Base-by-base conservation (phyloP, 1,140 invertebrate species). In the Ylistrum balloti region DNA sequence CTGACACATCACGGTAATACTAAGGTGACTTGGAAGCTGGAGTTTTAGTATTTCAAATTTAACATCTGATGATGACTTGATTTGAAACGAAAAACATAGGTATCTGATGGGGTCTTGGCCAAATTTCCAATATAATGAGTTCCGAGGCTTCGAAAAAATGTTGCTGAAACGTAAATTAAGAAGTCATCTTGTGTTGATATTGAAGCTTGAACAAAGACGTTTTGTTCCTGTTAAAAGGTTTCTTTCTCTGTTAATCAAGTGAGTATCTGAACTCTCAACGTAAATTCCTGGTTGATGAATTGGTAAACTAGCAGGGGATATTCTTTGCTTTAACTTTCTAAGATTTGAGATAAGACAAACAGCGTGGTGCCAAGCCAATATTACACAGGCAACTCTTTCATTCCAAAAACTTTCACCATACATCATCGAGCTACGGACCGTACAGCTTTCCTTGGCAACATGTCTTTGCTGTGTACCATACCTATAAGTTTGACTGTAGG, bases 241-340 rank as follows among this genome's bases (percentile, higher is more conserved):
- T 28, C 56, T 74, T 74, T 74, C 56, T 74, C 56, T 74, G 56
- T 5, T 74, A 74, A 74, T 74, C 56, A 74, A 74, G 56, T 74
- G 56, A 74, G 56, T 74, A 74, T 74, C 56, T 74, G 56, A 74
- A 74, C 56, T 74, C 56, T 74, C 11, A 74, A 74, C 56, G 56
- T 74, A 28, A 74, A 74, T 74, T 74, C 28, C 56, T 74, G 56
- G 56, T 74, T 74, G 56, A 74, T 74, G 56, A 74, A 74, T 74
- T 74, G 56, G 56, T 74, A 74, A 74, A 74, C 0, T 74, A 28
- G 56, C 56, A 28, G 5, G n/a, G 28, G 56, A 74, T 74, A 74
- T 74, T 74, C 13, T 74, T 3, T 74, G 56, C 56, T 74, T 1
- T 74, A 74, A 74, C 56, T 74, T 74, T 74, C 56, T 74, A 74